Evolutionary conservation across 2,888 invertebrate genomes (phyloP).

Genomic region (Doris montereyensis): DNA sequence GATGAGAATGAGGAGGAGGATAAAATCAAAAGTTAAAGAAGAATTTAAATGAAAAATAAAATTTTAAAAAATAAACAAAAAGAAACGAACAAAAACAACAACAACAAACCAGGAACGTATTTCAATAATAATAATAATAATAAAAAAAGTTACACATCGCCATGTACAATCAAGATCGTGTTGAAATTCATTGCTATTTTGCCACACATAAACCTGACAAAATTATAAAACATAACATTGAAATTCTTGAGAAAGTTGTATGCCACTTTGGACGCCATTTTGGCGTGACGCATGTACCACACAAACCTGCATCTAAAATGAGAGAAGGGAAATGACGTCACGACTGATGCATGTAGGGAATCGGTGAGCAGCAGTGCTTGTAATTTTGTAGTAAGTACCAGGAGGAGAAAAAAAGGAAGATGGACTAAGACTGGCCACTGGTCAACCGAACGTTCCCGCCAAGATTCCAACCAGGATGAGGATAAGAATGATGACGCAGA

Average conservation of each 20-base stretch:
- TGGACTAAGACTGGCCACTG: slow-evolving; percentile 9
- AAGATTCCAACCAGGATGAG: slow-evolving; percentile 40
- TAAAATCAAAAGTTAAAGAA: neutral
- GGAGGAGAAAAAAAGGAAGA: neutral
- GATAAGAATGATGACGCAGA: slow-evolving; percentile 42
- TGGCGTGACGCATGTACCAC: too few relatives aligned
- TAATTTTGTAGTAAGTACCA: slow-evolving; percentile 10
- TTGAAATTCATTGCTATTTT: too few relatives aligned
- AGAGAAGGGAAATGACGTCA: neutral
- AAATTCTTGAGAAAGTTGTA: too few relatives aligned
- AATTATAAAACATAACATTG: too few relatives aligned
- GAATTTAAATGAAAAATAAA: neutral
- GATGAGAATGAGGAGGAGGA: neutral
- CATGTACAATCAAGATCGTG: too few relatives aligned
- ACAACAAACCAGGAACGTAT: too few relatives aligned
- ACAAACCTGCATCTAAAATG: neutral
- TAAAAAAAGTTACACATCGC: too few relatives aligned
- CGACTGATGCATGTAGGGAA: neutral
- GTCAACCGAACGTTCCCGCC: slow-evolving; percentile 37
- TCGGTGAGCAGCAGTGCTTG: neutral
- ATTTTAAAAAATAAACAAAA: neutral
- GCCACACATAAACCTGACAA: too few relatives aligned
- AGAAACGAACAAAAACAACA: too few relatives aligned
- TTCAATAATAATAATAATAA: too few relatives aligned
- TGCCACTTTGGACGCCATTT: too few relatives aligned